Evolutionary conservation across 2,797 vertebrate genomes (phyloP).

Genomic region (Podarcis siculus): DNA sequence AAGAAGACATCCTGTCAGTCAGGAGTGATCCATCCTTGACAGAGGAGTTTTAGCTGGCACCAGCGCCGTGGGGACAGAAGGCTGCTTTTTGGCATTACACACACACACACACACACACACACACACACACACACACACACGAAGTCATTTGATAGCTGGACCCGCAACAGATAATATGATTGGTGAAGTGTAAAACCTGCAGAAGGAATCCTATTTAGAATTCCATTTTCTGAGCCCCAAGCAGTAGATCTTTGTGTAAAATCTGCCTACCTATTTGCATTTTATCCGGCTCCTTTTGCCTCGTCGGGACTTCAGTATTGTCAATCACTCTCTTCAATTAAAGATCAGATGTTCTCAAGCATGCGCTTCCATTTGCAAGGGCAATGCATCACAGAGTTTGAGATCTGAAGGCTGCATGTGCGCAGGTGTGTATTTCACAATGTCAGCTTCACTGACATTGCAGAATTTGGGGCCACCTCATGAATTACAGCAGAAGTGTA

Average conservation of each 20-base stretch:
- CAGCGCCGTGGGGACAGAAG: background rate
- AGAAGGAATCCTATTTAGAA: slow-evolving; percentile 16
- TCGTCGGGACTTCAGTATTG: background rate
- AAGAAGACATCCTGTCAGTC: background rate
- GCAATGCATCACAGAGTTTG: background rate
- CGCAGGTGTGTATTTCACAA: background rate
- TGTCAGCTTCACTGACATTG: background rate
- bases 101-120: slow-evolving; percentile 1
- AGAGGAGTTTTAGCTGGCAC: slow-evolving; percentile 16
- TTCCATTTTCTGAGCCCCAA: background rate
- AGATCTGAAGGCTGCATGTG: background rate
- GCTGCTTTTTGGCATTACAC: slow-evolving; percentile 39
- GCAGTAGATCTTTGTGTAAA: background rate
- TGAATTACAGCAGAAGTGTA: background rate
- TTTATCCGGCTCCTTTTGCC: background rate
- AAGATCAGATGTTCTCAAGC: background rate
- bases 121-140: slow-evolving; percentile 31
- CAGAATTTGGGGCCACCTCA: background rate
- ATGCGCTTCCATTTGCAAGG: background rate
- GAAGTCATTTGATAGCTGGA: slow-evolving; percentile 45
- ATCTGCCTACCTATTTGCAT: slow-evolving; percentile 2
- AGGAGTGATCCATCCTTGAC: slow-evolving; percentile 15
- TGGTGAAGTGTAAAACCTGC: slow-evolving; percentile 2
- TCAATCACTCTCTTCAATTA: background rate
- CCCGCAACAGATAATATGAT: slow-evolving; percentile 12